phyloP scores from a whole-genome alignment of 2,888 invertebrate genomes.

The Zygaena filipendulae region DNA sequence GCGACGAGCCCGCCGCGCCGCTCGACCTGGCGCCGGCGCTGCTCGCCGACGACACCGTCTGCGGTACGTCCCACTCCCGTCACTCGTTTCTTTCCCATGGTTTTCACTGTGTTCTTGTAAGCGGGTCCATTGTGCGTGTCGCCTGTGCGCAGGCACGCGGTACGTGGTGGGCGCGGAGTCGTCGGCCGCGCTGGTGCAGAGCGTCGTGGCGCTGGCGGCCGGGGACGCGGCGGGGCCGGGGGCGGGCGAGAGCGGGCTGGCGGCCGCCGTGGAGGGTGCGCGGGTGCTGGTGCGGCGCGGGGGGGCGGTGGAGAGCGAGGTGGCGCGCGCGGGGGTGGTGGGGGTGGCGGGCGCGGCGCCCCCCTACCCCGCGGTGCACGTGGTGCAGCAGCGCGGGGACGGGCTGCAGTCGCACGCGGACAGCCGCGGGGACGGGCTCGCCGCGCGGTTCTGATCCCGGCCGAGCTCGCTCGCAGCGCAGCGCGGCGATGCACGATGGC shows the following conservation, averaged over 20 bases:
- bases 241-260: slow-evolving; percentile 11
- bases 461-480: background rate
- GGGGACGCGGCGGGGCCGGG: slow-evolving; percentile 11
- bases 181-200: slow-evolving; percentile 30
- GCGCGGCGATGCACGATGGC: background rate
- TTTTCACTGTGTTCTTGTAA: background rate
- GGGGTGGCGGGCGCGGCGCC: slow-evolving; percentile 22
- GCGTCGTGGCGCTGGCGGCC: slow-evolving; percentile 22
- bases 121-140: background rate
- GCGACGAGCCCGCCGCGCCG: slow-evolving; percentile 28
- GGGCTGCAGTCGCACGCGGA: slow-evolving; percentile 76
- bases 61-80: slow-evolving; percentile 27
- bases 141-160: slow-evolving; percentile 36
- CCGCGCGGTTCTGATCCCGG: slow-evolving; percentile 71
- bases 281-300: slow-evolving; percentile 21
- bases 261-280: slow-evolving; percentile 24
- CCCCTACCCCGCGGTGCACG: slow-evolving; percentile 72
- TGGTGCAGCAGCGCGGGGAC: slow-evolving; percentile 73
- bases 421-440: slow-evolving; percentile 76
- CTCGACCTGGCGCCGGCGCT: slow-evolving; percentile 51
- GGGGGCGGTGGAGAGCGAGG: slow-evolving; percentile 21
- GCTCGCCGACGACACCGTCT: slow-evolving; percentile 34
- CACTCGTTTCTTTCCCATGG: slow-evolving; percentile 13
- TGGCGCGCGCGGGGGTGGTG: slow-evolving; percentile 8
- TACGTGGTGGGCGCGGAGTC: slow-evolving; percentile 47